Evolutionary conservation across 2,797 vertebrate species (phyloP).

Genomic region (Platyrinchus mystaceus): DNA sequence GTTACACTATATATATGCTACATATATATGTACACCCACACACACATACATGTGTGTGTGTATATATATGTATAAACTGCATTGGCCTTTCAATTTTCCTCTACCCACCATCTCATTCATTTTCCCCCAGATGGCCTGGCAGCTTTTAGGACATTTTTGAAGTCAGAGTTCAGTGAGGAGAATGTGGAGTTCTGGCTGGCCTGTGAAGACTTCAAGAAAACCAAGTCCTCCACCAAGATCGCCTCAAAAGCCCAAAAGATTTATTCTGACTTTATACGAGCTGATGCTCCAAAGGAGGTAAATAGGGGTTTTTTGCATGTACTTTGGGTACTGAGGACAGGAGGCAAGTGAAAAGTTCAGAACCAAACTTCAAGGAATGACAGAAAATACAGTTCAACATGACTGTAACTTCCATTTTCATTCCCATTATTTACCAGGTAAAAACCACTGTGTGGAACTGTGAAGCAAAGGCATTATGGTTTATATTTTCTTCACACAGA

Average conservation of each 20-base stretch:
- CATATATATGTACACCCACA: accelerated
- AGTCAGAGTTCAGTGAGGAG: conserved; percentile 94
- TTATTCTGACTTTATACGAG: conserved; percentile 91
- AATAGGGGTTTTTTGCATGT: not conserved
- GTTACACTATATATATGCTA: no score
- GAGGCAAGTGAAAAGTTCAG: not conserved
- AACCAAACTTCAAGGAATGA: not conserved
- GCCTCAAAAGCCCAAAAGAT: conserved; percentile 88
- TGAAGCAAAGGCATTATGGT: not conserved
- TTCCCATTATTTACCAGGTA: not conserved
- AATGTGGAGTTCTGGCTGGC: conserved; percentile 95
- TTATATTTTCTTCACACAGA: not conserved
- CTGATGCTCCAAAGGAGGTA: conserved; percentile 93
- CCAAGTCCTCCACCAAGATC: conserved; percentile 83
- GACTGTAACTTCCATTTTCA: not conserved
- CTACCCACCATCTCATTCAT: not conserved
- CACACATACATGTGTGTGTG: accelerated
- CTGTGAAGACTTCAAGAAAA: conserved; percentile 93
- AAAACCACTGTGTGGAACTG: not conserved
- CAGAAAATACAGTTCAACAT: not conserved
- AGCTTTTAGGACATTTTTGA: conserved; percentile 90
- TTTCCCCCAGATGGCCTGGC: conserved; percentile 82
- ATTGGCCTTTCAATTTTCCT: not conserved
- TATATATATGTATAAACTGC: not conserved
- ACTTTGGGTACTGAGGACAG: not conserved